A percentile compares a stretch with the other conserved stretches of the same genome.
These are phyloP conservation scores for Garra rufa DNA, from an alignment of 2,113 vertebrate species.

Conservation along the genomic window DNA sequence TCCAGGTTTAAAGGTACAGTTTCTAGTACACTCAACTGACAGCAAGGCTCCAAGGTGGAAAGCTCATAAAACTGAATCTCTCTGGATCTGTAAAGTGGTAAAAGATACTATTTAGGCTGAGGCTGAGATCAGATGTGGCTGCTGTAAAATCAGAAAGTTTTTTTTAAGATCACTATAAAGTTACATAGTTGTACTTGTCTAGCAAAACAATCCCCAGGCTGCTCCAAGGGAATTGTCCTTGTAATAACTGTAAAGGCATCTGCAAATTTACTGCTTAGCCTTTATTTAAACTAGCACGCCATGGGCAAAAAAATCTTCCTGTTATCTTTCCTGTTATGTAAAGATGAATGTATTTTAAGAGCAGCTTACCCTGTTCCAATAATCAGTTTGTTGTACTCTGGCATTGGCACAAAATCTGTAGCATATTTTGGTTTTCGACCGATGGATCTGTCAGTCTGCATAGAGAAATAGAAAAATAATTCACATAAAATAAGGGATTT, in stretches of 20 bases:
- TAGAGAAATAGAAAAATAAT: not conserved
- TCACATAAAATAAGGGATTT: slow-evolving; percentile 3
- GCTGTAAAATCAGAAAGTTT: not conserved
- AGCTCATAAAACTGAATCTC: slow-evolving; percentile 82
- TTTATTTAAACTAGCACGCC: slow-evolving; percentile 13
- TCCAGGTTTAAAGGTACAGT: slow-evolving; percentile 77
- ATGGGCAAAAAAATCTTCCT: not conserved
- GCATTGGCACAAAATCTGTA: slow-evolving; percentile 75
- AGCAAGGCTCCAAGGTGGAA: slow-evolving; percentile 78
- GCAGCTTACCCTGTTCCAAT: slow-evolving; percentile 70
- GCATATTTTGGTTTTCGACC: slow-evolving; percentile 72
- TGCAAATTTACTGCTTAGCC: not conserved
- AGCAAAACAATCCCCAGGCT: not conserved
- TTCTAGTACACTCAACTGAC: slow-evolving; percentile 76
- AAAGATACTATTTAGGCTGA: slow-evolving; percentile 18
- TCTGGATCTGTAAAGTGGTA: slow-evolving; percentile 69
- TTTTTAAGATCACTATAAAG: not conserved
- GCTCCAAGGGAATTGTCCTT: not conserved
- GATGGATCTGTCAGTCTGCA: slow-evolving; percentile 65
- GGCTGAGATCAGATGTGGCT: not conserved
- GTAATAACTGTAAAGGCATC: slow-evolving; percentile 12
- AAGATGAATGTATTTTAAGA: not conserved
- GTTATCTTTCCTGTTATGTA: not conserved
- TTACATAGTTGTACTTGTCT: not conserved
- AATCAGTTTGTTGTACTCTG: slow-evolving; percentile 75